Conservation (phyloP, 2,113 vertebrate genomes). For the Anarhynchus alexandrinus region DNA sequence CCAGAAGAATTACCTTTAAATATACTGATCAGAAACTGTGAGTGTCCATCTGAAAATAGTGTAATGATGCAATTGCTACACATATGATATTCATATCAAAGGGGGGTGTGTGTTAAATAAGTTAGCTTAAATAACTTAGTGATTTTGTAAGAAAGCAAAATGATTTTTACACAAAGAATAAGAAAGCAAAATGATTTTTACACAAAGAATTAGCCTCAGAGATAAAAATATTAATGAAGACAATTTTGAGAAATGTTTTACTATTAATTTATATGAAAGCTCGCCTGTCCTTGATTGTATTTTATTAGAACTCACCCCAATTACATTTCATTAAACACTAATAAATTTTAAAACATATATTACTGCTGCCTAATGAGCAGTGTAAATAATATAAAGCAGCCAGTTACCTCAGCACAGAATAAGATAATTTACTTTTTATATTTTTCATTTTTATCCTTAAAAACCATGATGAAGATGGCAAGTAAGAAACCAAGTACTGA, state of each 20-base stretch:
- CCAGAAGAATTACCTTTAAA: neutral
- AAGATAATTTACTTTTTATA: neutral
- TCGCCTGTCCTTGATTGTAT: neutral
- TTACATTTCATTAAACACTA: slow-evolving; percentile 10
- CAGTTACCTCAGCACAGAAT: neutral
- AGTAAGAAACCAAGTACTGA: neutral
- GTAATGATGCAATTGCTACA: neutral
- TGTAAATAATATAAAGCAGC: neutral
- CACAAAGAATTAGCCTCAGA: neutral
- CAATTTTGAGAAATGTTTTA: neutral
- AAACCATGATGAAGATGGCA: neutral
- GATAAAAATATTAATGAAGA: neutral
- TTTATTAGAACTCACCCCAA: neutral
- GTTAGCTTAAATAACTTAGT: neutral
- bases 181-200: neutral
- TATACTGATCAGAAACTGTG: neutral
- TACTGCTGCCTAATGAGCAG: neutral
- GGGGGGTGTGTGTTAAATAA: neutral
- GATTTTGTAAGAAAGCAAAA: neutral
- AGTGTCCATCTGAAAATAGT: neutral
- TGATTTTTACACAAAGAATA: neutral
- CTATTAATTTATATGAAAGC: neutral
- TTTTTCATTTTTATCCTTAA: neutral
- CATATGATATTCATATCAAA: neutral
- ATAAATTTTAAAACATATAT: slow-evolving; percentile 8